Percentiles rank a stretch among this genome's conserved stretches.
Evolutionary conservation across 2,113 vertebrate genomes (phyloP).

Genomic region (Eulemur rufifrons): DNA sequence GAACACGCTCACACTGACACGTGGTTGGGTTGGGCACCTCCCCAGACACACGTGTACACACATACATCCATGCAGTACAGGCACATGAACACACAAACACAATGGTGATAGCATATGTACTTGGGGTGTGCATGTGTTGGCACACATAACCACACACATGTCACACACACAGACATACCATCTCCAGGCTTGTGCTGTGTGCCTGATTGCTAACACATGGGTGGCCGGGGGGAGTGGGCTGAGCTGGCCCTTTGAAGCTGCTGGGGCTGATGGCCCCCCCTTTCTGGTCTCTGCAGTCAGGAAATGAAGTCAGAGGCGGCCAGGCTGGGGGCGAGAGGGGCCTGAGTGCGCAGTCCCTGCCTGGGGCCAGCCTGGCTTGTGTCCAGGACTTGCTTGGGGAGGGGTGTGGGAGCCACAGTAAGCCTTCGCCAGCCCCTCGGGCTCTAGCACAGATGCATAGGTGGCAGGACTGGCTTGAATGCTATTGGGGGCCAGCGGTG

Average conservation of each 20-base stretch:
- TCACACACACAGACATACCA: not conserved
- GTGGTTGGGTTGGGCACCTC: not conserved
- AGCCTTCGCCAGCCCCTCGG: not conserved
- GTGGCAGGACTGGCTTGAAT: not conserved
- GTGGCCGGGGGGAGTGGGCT: slow-evolving; percentile 40
- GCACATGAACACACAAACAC: not conserved
- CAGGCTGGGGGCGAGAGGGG: slow-evolving; percentile 1
- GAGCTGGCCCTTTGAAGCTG: slow-evolving; percentile 81
- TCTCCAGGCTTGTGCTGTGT: not conserved
- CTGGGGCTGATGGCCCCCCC: slow-evolving; percentile 60
- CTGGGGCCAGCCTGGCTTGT: not conserved
- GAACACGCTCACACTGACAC: not conserved
- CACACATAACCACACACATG: not conserved
- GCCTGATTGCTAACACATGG: slow-evolving; percentile 85
- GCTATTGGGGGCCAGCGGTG: not conserved
- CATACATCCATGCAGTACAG: not conserved
- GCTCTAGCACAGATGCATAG: not conserved
- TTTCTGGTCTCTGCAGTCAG: slow-evolving; percentile 83
- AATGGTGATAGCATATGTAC: not conserved
- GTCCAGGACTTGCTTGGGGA: not conserved
- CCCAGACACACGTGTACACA: not conserved
- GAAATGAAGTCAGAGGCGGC: slow-evolving; percentile 87
- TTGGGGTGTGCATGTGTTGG: not conserved
- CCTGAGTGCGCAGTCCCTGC: not conserved
- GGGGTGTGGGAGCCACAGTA: not conserved